phyloP scores from a whole-genome alignment of 2,797 vertebrate species.

The Chelon labrosus region DNA sequence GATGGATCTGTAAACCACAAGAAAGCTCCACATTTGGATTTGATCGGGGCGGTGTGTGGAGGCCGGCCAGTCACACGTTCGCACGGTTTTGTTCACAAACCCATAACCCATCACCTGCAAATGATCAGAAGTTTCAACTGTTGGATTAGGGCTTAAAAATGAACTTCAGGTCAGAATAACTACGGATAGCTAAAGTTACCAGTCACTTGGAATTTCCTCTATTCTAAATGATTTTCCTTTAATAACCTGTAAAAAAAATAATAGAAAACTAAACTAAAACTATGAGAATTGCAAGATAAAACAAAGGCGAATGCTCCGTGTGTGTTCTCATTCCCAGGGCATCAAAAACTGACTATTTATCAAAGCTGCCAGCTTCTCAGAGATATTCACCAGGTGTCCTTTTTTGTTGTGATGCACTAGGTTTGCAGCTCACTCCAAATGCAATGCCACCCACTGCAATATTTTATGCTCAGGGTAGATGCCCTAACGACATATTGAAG shows the following conservation, averaged over 20 bases:
- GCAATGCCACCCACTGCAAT: no score
- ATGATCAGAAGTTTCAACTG: constrained; percentile 41
- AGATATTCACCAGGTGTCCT: no score
- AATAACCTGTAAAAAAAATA: not conserved
- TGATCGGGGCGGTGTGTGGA: constrained; percentile 28
- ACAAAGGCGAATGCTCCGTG: no score
- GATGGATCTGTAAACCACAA: constrained; percentile 52
- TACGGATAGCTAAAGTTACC: constrained; percentile 24
- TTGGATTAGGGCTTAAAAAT: constrained; percentile 28
- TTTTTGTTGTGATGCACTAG: no score
- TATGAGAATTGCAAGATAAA: not conserved
- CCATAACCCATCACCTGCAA: constrained; percentile 44
- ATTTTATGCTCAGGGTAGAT: no score
- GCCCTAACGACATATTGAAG: no score
- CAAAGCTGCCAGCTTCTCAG: no score
- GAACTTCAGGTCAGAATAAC: constrained; percentile 47
- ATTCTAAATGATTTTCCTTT: not conserved
- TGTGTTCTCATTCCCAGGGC: no score
- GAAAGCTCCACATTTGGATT: constrained; percentile 62
- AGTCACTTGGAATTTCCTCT: constrained; percentile 43
- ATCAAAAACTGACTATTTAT: no score
- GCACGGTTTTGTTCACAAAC: constrained; percentile 30
- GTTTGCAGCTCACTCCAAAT: no score
- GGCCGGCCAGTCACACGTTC: constrained; percentile 7
- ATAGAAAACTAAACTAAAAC: not conserved